phyloP scores from a whole-genome alignment of 2,797 vertebrate species.

The Myotis vivesi region DNA sequence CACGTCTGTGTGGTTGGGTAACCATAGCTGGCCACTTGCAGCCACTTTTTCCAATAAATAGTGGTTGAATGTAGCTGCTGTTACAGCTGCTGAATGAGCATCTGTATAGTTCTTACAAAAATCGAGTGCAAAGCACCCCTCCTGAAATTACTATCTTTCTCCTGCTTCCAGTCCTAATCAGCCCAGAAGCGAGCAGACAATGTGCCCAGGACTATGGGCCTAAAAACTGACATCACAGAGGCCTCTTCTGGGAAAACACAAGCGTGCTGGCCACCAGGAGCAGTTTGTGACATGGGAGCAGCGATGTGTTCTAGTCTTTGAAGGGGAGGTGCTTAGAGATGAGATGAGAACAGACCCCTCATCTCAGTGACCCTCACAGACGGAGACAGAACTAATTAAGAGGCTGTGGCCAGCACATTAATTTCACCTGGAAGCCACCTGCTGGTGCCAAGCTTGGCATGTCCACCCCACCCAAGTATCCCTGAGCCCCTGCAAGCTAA shows the following conservation, averaged over 20 bases:
- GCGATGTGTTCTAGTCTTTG: neutral
- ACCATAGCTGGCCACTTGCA: neutral
- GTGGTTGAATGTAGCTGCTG: neutral
- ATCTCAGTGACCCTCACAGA: conserved; percentile 7
- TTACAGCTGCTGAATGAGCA: neutral
- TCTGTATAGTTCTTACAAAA: neutral
- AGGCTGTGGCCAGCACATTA: neutral
- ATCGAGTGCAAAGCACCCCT: neutral
- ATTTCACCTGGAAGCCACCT: neutral
- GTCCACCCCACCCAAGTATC: conserved; percentile 34
- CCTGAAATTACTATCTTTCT: neutral
- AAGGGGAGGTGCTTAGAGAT: conserved; percentile 33
- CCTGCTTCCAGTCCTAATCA: neutral
- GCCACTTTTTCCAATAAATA: neutral
- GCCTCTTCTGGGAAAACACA: neutral
- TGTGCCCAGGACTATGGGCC: neutral
- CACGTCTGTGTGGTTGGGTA: neutral
- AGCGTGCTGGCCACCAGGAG: neutral
- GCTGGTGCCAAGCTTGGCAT: neutral
- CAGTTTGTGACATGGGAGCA: neutral
- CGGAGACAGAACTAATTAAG: conserved; percentile 71
- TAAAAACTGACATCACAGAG: neutral
- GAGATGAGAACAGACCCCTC: conserved; percentile 43
- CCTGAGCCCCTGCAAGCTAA: neutral
- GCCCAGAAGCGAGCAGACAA: neutral